phyloP scores from a whole-genome alignment of 2,888 invertebrate genomes.

The Ligdia adustata region DNA sequence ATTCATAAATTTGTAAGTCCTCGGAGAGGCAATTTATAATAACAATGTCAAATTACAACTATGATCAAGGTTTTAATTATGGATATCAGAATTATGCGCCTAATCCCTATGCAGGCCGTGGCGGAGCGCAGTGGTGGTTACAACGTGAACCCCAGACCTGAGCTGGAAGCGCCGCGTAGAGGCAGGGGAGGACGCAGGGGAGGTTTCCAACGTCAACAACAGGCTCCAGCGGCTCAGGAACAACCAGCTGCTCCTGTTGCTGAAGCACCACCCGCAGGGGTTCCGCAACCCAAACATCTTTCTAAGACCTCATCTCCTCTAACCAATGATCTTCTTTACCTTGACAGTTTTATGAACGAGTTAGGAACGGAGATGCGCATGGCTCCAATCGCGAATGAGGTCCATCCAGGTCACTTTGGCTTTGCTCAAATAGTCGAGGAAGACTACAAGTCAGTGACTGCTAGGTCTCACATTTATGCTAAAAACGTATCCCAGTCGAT shows the following conservation, averaged over 20 bases:
- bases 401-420: slow-evolving; percentile 20
- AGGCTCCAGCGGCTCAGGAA: not conserved
- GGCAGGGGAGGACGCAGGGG: too few species aligned
- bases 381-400: slow-evolving; percentile 22
- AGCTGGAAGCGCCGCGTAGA: too few species aligned
- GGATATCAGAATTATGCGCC: too few species aligned
- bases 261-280: slow-evolving; percentile 9
- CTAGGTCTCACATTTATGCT: slow-evolving; percentile 21
- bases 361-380: slow-evolving; percentile 25
- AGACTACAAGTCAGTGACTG: slow-evolving; percentile 18
- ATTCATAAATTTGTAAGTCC: too few species aligned
- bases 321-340: slow-evolving; percentile 20
- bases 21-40: too few species aligned
- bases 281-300: slow-evolving; percentile 18
- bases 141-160: too few species aligned
- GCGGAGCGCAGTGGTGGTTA: too few species aligned
- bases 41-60: too few species aligned
- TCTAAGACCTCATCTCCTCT: slow-evolving; percentile 21
- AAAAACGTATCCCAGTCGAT: slow-evolving; percentile 24
- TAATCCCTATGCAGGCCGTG: too few species aligned
- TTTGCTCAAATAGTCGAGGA: slow-evolving; percentile 9
- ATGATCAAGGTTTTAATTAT: too few species aligned
- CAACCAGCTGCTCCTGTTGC: not conserved
- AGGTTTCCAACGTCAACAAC: not conserved
- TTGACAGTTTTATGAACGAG: slow-evolving; percentile 26